Conservation (phyloP, 2,888 invertebrate genomes). For the Ischnus inquisitorius region DNA sequence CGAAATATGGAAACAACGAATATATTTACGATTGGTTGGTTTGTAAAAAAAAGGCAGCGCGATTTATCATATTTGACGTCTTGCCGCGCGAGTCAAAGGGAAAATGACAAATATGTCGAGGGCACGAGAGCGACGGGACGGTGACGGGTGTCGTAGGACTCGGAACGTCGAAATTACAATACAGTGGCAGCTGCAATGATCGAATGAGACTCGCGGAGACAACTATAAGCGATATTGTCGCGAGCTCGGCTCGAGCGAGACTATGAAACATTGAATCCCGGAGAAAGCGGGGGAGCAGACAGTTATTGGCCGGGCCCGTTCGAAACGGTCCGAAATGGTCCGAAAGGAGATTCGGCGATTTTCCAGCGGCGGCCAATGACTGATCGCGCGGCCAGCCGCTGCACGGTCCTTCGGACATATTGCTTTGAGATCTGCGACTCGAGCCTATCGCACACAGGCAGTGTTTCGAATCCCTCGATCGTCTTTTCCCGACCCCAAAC, state of each 20-base stretch:
- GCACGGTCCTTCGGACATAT: neutral
- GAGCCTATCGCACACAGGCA: conserved; percentile 16
- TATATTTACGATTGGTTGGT: too few relatives aligned
- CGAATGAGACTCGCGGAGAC: neutral
- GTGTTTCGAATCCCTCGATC: conserved; percentile 52
- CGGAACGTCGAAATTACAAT: conserved; percentile 51
- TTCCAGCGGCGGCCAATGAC: neutral
- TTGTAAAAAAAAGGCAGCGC: conserved; percentile 16
- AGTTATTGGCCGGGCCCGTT: neutral
- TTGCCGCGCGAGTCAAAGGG: conserved; percentile 29
- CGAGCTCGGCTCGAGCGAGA: too few relatives aligned
- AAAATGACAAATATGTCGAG: conserved; percentile 55
- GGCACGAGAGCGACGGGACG: conserved; percentile 48
- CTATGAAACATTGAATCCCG: too few relatives aligned
- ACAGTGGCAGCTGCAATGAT: conserved; percentile 60
- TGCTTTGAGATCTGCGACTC: conserved; percentile 46
- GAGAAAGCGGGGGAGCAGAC: too few relatives aligned
- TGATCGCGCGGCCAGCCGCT: neutral
- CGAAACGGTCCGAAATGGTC: neutral
- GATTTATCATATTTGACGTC: conserved; percentile 62
- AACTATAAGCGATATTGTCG: neutral
- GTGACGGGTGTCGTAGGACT: conserved; percentile 25
- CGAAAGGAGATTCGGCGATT: neutral
- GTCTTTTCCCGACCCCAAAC: conserved; percentile 34
- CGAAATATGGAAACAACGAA: too few relatives aligned